These are phyloP conservation scores for Rhineura floridana DNA, from an alignment of 2,113 vertebrate genomes.

Conservation along the genomic window DNA sequence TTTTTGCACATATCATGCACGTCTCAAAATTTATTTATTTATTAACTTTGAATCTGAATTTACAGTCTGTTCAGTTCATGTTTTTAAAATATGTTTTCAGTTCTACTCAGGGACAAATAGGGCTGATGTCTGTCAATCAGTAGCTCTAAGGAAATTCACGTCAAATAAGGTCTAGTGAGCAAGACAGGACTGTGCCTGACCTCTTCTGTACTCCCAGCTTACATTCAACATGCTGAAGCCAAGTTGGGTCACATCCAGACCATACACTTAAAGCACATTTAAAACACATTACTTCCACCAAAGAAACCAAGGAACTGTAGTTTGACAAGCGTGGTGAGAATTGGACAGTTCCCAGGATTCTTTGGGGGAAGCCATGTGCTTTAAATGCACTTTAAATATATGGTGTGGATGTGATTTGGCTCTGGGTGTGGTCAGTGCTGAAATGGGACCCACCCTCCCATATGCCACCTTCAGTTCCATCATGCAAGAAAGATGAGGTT, in stretches of 20 bases:
- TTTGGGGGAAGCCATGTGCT: too few species aligned
- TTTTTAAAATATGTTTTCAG: background rate
- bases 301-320: too few species aligned
- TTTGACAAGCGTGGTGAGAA: too few species aligned
- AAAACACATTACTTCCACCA: too few species aligned
- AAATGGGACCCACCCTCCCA: background rate
- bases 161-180: background rate
- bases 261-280: too few species aligned
- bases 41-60: background rate
- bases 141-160: background rate
- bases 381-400: too few species aligned
- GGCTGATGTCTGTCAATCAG: background rate
- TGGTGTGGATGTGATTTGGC: too few species aligned
- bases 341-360: too few species aligned
- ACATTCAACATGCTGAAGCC: background rate
- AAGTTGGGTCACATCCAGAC: too few species aligned
- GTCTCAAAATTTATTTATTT: background rate
- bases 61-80: background rate
- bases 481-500: background rate
- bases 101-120: background rate
- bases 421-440: background rate
- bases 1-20: background rate
- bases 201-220: background rate
- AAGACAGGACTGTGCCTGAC: background rate
- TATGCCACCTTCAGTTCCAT: background rate